Base-by-base conservation (phyloP, 2,113 vertebrate species). In the Copsychus sechellarum region DNA sequence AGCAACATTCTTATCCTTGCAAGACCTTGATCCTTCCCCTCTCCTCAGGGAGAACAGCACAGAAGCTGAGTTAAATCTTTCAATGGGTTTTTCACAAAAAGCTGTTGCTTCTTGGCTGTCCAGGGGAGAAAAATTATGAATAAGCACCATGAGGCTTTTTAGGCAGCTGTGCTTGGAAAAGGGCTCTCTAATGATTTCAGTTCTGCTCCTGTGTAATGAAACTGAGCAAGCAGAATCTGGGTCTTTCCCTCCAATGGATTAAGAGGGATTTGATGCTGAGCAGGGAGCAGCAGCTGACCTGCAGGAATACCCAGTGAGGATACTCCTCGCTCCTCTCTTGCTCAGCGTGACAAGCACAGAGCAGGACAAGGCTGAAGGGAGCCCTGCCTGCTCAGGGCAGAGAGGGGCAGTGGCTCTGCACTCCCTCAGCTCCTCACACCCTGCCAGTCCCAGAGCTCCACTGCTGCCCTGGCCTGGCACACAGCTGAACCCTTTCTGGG, bases 391-490 rank as follows among this genome's bases (percentile, higher is more conserved):
- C 40, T 1, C 1, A 2, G 31, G 36, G 31, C 62, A 73, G 38
- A 28, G 54, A 36, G 50, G n/a, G 79, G 23, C 65, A 64, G 24
- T 5, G 26, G 62, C 17, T 60, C 28, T 36, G 62, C 6, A 1
- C 9, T 26, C 34, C 58, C 20, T 28, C 12, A 0, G 4, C 14
- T 48, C 43, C 53, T 34, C 6, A 8, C 6, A 5, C 22, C 43
- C 70, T 28, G 29, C 34, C 64, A 51, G 24, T 24, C 25, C 65
- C 3, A 3, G 12, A 12, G 61, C 60, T 86, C 25, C 3, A 0
- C 48, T 50, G 25, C 9, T 9, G 3, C 62, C 1, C 0, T 3
- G 28, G 34, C 12, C 43, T 21, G 6, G 65, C 15, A 29, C 40
- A 45, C 50, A 60, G 54, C 29, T 13, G 4, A 81, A 15, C 20